Conservation (phyloP, 2,113 vertebrate species). For the Rhizomys pruinosus region DNA sequence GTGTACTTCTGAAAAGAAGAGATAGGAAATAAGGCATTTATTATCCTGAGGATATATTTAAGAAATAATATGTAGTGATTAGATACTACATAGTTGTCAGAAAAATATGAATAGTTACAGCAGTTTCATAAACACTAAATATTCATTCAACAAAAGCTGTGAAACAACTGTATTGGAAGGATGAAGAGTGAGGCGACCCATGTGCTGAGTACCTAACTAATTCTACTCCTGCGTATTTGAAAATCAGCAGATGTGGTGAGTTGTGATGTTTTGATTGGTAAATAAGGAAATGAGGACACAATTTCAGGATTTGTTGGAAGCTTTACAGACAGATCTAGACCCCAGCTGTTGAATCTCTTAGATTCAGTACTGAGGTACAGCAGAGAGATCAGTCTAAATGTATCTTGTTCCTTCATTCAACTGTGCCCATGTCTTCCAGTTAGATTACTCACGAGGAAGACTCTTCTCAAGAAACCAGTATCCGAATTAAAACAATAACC, state of each 20-base stretch:
- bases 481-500: slow-evolving; percentile 14
- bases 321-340: neutral
- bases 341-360: neutral
- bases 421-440: neutral
- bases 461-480: neutral
- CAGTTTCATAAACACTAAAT: neutral
- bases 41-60: neutral
- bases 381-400: neutral
- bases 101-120: slow-evolving; percentile 7
- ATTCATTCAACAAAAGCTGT: slow-evolving; percentile 15
- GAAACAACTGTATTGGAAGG: neutral
- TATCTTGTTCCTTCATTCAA: neutral
- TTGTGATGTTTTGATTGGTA: neutral
- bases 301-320: neutral
- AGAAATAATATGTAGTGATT: slow-evolving; percentile 25
- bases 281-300: neutral
- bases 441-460: neutral
- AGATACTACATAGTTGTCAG: neutral
- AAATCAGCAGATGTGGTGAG: neutral
- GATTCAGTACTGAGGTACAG: neutral
- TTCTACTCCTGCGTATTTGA: neutral
- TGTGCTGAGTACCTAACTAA: neutral
- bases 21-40: neutral
- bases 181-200: neutral
- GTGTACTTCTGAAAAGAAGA: neutral